phyloP scores from a whole-genome alignment of 2,797 vertebrate genomes.

The Typhlichthys subterraneus region DNA sequence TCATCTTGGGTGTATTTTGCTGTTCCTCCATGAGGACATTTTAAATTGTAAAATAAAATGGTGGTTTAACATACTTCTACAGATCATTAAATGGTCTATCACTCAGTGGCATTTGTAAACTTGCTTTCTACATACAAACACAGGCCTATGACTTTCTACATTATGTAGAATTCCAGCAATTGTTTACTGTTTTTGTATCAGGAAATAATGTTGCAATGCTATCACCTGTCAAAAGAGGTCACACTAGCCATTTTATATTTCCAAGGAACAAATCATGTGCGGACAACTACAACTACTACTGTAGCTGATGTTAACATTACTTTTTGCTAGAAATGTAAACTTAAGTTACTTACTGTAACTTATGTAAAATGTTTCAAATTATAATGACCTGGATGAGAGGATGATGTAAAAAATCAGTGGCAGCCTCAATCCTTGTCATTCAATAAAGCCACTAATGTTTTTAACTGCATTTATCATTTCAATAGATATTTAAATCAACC shows the following conservation, averaged over 20 bases:
- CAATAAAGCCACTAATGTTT: no score
- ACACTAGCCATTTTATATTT: slow-evolving; percentile 16
- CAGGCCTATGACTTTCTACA: neutral
- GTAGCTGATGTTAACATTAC: no score
- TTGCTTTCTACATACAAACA: neutral
- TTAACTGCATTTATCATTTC: no score
- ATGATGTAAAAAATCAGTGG: no score
- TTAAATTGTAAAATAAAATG: slow-evolving; percentile 84
- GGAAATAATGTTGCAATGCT: slow-evolving; percentile 38
- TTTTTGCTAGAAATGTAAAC: no score
- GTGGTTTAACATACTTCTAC: slow-evolving; percentile 82
- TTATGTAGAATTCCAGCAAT: neutral
- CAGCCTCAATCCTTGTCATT: no score
- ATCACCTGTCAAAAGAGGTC: slow-evolving; percentile 63
- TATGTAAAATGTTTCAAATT: no score
- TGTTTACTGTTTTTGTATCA: neutral
- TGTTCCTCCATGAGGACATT: slow-evolving; percentile 88
- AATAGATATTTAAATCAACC: no score
- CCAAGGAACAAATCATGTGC: neutral
- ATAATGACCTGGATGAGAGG: no score
- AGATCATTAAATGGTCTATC: slow-evolving; percentile 85
- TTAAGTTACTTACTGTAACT: no score
- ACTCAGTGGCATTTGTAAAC: slow-evolving; percentile 48
- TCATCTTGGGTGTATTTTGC: slow-evolving; percentile 84
- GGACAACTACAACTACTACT: no score